Percentiles rank a stretch among this genome's conserved stretches.
Evolutionary conservation across 2,888 invertebrate genomes (phyloP).

Genomic region (Sycophila texana): DNA sequence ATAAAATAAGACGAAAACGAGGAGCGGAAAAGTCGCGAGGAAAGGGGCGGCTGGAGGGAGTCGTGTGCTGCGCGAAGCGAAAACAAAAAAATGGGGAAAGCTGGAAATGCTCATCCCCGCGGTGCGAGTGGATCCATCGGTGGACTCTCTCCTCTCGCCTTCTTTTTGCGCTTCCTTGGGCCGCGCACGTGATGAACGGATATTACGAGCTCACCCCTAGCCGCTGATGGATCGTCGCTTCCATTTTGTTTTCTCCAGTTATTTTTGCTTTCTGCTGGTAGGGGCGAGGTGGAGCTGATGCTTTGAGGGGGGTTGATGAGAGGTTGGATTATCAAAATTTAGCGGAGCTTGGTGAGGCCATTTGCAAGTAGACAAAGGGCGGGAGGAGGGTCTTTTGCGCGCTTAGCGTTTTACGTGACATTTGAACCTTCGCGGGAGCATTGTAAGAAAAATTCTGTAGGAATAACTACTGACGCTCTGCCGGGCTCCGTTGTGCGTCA

Average conservation of each 20-base stretch:
- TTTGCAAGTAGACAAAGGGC: background rate
- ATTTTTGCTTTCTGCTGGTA: no score
- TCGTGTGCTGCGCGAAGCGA: background rate
- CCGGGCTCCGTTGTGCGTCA: background rate
- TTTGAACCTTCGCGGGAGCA: background rate
- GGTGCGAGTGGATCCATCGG: constrained; percentile 15
- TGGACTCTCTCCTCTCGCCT: background rate
- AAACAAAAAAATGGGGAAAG: background rate
- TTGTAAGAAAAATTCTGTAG: background rate
- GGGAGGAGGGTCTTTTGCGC: background rate
- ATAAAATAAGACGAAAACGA: constrained; percentile 42
- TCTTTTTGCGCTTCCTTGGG: background rate
- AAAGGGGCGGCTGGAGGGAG: background rate
- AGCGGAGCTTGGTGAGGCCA: background rate
- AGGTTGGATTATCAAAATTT: background rate
- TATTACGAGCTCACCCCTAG: constrained; percentile 36
- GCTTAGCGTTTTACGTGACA: background rate
- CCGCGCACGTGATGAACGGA: constrained; percentile 37
- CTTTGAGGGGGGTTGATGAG: background rate
- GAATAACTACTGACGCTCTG: background rate
- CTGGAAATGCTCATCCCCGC: no score
- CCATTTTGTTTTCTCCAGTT: background rate
- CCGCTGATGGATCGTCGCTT: constrained; percentile 37
- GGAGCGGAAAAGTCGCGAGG: constrained; percentile 3
- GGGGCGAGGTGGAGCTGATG: no score